These are phyloP conservation scores for Diaprepes abbreviatus DNA, from an alignment of 2,888 invertebrate genomes.

Conservation along the genomic window DNA sequence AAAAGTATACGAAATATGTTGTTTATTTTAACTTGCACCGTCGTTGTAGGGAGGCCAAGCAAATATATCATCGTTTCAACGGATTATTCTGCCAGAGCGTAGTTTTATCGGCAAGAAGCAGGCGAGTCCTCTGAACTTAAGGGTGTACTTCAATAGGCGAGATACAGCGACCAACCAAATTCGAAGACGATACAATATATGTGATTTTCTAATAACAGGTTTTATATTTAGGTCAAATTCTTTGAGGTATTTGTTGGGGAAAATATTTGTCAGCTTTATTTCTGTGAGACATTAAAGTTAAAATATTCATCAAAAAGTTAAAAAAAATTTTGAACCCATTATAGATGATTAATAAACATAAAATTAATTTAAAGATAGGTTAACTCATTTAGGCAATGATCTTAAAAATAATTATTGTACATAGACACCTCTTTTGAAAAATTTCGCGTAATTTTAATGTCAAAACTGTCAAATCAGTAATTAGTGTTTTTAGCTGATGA, in stretches of 20 bases:
- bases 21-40: constrained; percentile 45
- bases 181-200: constrained; percentile 24
- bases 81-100: constrained; percentile 60
- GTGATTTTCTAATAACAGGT: constrained; percentile 11
- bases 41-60: constrained; percentile 55
- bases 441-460: too few relatives aligned
- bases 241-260: constrained; percentile 4
- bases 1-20: constrained; percentile 48
- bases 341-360: too few relatives aligned
- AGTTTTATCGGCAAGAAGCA: constrained; percentile 63
- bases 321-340: too few relatives aligned
- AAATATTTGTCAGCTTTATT: too few relatives aligned
- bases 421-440: too few relatives aligned
- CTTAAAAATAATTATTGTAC: too few relatives aligned
- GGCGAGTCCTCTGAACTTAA: constrained; percentile 54
- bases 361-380: too few relatives aligned
- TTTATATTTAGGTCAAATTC: constrained; percentile 12
- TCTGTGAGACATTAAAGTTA: too few relatives aligned
- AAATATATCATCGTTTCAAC: constrained; percentile 63
- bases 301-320: too few relatives aligned
- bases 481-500: too few relatives aligned
- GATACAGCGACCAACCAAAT: constrained; percentile 38
- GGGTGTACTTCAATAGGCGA: constrained; percentile 60
- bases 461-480: too few relatives aligned
- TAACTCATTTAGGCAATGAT: too few relatives aligned